These are phyloP conservation scores for Paguma larvata DNA, from an alignment of 2,797 vertebrate genomes.

Conservation along the genomic window DNA sequence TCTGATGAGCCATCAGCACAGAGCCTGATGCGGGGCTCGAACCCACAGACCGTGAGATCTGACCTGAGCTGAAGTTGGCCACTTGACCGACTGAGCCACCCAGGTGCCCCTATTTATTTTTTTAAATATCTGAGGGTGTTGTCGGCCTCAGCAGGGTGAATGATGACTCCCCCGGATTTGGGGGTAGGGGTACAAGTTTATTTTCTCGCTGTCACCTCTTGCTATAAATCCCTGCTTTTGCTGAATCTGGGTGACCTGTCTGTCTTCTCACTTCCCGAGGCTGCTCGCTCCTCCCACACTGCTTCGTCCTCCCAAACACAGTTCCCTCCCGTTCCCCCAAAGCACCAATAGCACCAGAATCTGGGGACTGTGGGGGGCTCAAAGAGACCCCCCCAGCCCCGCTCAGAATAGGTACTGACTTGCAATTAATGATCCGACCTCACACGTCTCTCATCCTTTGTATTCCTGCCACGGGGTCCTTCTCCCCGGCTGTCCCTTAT, in stretches of 20 bases:
- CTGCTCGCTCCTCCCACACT: background rate
- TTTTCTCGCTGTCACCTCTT: background rate
- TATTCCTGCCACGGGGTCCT: rapidly evolving
- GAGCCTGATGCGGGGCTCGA: no score
- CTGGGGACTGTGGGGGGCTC: background rate
- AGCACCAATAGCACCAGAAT: background rate
- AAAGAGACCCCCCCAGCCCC: background rate
- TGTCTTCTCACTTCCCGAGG: background rate
- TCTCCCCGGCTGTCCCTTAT: background rate
- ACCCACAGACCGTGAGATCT: no score
- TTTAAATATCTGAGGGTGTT: background rate
- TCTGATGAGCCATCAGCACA: no score
- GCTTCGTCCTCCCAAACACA: no score
- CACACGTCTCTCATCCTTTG: background rate
- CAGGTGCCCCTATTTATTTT: no score
- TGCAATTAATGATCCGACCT: background rate
- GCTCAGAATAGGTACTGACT: background rate
- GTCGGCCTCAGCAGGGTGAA: background rate
- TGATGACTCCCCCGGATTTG: background rate
- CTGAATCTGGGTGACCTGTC: background rate
- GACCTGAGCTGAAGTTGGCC: no score
- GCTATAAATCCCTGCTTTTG: background rate
- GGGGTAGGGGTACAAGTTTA: background rate
- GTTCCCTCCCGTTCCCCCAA: background rate
- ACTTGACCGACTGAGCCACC: no score